Evolutionary conservation across 2,797 vertebrate species (phyloP).

Genomic region (Bovichtus variegatus): DNA sequence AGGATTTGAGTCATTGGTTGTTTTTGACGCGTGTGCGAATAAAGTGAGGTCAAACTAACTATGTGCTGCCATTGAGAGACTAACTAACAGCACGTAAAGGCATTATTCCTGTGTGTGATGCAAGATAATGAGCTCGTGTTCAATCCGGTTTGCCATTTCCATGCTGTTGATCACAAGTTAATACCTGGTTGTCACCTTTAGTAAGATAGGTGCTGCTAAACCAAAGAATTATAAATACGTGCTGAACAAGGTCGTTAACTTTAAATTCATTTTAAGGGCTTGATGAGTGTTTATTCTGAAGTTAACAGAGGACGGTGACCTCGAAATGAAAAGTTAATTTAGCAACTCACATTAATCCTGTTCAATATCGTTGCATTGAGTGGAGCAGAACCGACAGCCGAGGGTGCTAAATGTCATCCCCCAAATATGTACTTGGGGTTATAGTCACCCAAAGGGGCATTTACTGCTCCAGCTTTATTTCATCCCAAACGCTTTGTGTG

Average conservation of each 20-base stretch:
- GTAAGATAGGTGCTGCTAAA: neutral
- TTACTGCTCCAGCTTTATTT: neutral
- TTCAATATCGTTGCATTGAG: neutral
- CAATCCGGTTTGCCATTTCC: neutral
- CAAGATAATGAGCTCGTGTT: constrained; percentile 5
- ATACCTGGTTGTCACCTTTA: constrained; percentile 17
- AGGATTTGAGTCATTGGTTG: neutral
- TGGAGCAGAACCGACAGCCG: neutral
- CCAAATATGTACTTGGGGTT: neutral
- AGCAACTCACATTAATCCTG: constrained; percentile 4
- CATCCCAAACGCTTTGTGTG: neutral
- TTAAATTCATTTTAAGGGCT: constrained; percentile 2
- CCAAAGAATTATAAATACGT: neutral
- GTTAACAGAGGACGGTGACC: neutral
- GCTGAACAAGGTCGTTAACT: neutral
- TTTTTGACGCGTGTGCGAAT: neutral
- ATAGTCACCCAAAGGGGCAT: neutral
- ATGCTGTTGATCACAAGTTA: neutral
- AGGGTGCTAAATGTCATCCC: neutral
- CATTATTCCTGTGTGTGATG: neutral
- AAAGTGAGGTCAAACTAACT: neutral
- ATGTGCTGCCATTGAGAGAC: neutral
- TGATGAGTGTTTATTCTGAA: constrained; percentile 10
- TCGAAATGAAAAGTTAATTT: constrained; percentile 19
- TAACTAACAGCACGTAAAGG: neutral